Percentiles rank a stretch among this genome's conserved stretches.
Evolutionary conservation across 2,113 vertebrate genomes (phyloP).

Genomic region (Seriola aureovittata): DNA sequence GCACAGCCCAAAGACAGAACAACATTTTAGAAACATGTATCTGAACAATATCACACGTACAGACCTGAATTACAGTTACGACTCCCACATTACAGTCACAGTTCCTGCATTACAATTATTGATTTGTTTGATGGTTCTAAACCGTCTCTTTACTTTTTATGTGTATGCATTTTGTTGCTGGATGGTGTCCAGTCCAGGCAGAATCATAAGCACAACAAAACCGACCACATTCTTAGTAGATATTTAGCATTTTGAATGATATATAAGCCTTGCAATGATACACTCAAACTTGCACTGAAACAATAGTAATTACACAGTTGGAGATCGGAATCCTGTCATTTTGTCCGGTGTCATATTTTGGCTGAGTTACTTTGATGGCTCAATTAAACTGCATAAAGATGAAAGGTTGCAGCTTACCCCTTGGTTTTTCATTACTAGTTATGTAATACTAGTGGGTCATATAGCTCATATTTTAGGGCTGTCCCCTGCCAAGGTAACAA

Average conservation of each 20-base stretch:
- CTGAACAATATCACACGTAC: neutral
- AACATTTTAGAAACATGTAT: neutral
- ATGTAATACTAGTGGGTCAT: conserved; percentile 37
- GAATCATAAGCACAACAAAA: neutral
- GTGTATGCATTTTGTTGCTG: neutral
- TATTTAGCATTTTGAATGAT: neutral
- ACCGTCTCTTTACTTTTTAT: neutral
- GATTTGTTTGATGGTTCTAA: neutral
- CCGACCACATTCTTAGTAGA: neutral
- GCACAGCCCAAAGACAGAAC: neutral
- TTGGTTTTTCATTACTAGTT: conserved; percentile 27
- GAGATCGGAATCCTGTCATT: neutral
- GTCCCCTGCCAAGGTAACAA: conserved; percentile 26
- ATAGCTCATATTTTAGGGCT: conserved; percentile 53
- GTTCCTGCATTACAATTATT: neutral
- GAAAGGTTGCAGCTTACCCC: neutral
- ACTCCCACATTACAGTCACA: neutral
- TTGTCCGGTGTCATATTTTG: neutral
- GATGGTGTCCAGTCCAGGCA: neutral
- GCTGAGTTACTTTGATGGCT: conserved; percentile 41
- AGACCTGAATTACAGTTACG: neutral
- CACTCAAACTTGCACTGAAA: neutral
- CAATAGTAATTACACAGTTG: neutral
- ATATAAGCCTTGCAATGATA: neutral
- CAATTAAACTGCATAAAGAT: conserved; percentile 30